phyloP scores from a whole-genome alignment of 2,888 invertebrate genomes.

The Drosophila borborema region DNA sequence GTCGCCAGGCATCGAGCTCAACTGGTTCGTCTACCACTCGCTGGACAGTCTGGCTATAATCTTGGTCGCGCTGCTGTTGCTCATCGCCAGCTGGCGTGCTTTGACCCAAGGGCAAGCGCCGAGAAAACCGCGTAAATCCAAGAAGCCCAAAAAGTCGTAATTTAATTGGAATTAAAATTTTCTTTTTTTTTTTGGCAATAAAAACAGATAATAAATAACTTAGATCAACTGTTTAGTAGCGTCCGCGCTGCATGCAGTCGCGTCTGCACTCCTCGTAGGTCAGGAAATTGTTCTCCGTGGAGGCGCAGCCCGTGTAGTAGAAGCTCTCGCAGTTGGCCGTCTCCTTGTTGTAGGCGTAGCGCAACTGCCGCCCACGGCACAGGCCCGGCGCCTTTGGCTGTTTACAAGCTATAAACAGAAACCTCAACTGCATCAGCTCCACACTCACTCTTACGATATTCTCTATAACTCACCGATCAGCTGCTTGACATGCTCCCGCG shows the following conservation, averaged over 20 bases:
- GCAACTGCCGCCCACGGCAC: conserved; percentile 73
- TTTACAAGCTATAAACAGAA: conserved; percentile 62
- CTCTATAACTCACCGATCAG: conserved; percentile 46
- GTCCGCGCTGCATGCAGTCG: conserved; percentile 76
- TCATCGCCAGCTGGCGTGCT: neutral
- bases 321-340: conserved; percentile 80
- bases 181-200: neutral
- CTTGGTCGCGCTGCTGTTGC: conserved; percentile 19
- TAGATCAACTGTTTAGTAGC: conserved; percentile 58
- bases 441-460: no score
- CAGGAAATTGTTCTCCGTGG: conserved; percentile 77
- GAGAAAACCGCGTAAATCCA: neutral
- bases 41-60: conserved; percentile 76
- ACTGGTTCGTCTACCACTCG: conserved; percentile 83
- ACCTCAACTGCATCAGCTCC: neutral
- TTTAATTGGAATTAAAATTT: neutral
- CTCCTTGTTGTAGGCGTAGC: conserved; percentile 77
- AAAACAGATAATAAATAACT: conserved; percentile 7
- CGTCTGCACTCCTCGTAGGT: conserved; percentile 82
- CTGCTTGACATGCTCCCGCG: conserved; percentile 45
- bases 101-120: neutral
- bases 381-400: conserved; percentile 75
- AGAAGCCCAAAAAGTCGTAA: conserved; percentile 15
- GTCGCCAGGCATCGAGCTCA: conserved; percentile 79
- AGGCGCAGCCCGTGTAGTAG: conserved; percentile 80